phyloP scores from a whole-genome alignment of 2,797 vertebrate genomes.

The Tadarida brasiliensis region DNA sequence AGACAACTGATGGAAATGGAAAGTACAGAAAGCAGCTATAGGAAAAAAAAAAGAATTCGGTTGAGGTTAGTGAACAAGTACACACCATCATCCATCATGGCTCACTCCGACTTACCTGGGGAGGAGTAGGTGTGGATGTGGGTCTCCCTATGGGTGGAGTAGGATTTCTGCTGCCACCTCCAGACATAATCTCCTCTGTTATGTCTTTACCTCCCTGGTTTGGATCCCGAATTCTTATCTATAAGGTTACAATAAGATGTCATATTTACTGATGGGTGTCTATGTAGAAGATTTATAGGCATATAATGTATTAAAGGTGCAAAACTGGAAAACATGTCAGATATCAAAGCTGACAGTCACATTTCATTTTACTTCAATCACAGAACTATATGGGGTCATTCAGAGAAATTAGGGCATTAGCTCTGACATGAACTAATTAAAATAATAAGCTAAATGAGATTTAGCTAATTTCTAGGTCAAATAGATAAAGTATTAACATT shows the following conservation, averaged over 20 bases:
- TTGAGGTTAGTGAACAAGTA: background rate
- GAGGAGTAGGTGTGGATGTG: constrained; percentile 89
- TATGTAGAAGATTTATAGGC: background rate
- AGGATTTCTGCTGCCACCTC: constrained; percentile 93
- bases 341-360: constrained; percentile 38
- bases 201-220: constrained; percentile 99
- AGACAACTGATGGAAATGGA: constrained; percentile 81
- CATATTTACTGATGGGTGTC: background rate
- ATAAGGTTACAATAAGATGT: constrained; percentile 55
- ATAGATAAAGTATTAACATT: background rate
- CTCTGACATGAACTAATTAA: constrained; percentile 14
- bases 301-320: background rate
- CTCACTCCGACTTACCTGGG: constrained; percentile 91
- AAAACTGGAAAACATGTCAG: constrained; percentile 48
- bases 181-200: constrained; percentile 99
- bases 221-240: constrained; percentile 99
- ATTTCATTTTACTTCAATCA: constrained; percentile 43
- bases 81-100: rapidly evolving
- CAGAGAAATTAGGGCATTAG: constrained; percentile 30
- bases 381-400: background rate
- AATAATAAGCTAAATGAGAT: background rate
- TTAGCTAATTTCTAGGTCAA: constrained; percentile 52
- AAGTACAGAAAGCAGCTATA: constrained; percentile 31
- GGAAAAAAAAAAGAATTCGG: constrained; percentile 37
- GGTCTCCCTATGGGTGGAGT: constrained; percentile 89